phyloP scores from a whole-genome alignment of 2,888 invertebrate species.

The Hanleya hanleyi region DNA sequence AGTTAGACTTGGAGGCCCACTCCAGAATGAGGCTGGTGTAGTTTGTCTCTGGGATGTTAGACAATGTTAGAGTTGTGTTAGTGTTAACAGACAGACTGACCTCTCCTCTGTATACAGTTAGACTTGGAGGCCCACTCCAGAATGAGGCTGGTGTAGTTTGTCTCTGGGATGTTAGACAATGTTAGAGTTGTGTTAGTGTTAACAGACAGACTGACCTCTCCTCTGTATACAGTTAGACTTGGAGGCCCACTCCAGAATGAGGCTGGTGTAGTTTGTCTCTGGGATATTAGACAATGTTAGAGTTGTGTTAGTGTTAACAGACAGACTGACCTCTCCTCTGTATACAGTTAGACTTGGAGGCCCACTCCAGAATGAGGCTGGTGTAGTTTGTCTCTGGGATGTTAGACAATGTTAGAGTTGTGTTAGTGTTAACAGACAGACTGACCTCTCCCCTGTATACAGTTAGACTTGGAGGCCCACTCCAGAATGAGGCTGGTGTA shows the following conservation, averaged over 20 bases:
- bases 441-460: constrained; percentile 83
- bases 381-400: constrained; percentile 84
- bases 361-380: constrained; percentile 87
- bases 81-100: too few relatives aligned
- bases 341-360: constrained; percentile 89
- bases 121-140: constrained; percentile 91
- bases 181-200: too few relatives aligned
- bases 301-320: too few relatives aligned
- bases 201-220: too few relatives aligned
- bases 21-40: constrained; percentile 84
- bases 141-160: constrained; percentile 86
- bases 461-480: constrained; percentile 94
- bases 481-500: constrained; percentile 84
- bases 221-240: constrained; percentile 92
- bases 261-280: constrained; percentile 84
- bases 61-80: too few relatives aligned
- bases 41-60: constrained; percentile 83
- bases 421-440: too few relatives aligned
- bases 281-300: too few relatives aligned
- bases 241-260: constrained; percentile 90
- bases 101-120: constrained; percentile 87
- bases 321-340: constrained; percentile 82
- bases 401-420: too few relatives aligned
- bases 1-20: constrained; percentile 94
- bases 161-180: too few relatives aligned